Conservation (phyloP, 2,797 vertebrate species). For the Spheniscus humboldti region DNA sequence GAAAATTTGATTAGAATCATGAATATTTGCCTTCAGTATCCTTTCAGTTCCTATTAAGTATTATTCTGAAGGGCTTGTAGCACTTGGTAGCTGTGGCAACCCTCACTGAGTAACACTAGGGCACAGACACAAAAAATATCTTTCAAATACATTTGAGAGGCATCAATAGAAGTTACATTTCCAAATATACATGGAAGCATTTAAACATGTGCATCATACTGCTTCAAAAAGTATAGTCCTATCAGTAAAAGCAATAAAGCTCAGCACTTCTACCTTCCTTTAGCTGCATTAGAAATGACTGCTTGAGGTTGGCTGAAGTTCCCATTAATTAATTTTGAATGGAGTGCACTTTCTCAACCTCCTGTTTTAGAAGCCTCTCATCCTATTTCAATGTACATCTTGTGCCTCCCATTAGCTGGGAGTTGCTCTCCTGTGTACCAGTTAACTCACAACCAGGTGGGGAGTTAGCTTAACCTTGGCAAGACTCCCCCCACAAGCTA, state of each 20-base stretch:
- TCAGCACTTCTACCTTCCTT: constrained; percentile 26
- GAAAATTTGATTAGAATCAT: background rate
- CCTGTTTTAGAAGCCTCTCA: constrained; percentile 18
- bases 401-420: background rate
- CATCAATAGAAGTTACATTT: background rate
- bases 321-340: constrained; percentile 28
- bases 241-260: constrained; percentile 6
- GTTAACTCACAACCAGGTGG: background rate
- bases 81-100: background rate
- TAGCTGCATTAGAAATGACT: background rate
- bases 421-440: background rate
- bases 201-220: background rate
- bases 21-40: background rate
- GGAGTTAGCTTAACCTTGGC: background rate
- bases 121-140: background rate
- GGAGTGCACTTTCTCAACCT: background rate
- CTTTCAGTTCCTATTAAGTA: background rate
- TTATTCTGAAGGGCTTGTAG: background rate
- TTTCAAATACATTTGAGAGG: background rate
- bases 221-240: background rate
- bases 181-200: background rate
- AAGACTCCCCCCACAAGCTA: background rate
- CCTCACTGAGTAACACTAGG: background rate
- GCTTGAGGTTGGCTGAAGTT: constrained; percentile 16
- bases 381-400: background rate